Percentiles rank a stretch among this genome's conserved stretches.
Evolutionary conservation across 2,797 vertebrate genomes (phyloP).

Genomic region (Huso huso): DNA sequence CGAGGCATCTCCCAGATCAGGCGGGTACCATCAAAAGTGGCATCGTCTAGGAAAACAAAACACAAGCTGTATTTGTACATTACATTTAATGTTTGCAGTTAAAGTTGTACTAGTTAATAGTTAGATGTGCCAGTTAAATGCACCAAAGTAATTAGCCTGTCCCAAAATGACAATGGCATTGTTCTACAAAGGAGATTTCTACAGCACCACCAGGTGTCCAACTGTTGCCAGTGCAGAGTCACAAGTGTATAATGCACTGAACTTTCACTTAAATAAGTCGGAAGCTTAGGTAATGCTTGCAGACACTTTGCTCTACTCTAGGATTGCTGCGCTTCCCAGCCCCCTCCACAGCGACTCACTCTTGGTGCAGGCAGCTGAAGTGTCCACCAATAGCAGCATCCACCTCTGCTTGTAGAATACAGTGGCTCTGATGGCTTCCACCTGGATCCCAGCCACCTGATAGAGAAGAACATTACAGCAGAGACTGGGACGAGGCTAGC

Average conservation of each 20-base stretch:
- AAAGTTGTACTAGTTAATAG: no score
- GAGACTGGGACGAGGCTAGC: no score
- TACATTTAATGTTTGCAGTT: no score
- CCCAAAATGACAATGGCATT: no score
- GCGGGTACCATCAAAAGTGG: conserved; percentile 27
- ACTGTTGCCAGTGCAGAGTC: no score
- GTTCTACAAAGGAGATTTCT: no score
- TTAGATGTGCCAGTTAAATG: no score
- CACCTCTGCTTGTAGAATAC: conserved; percentile 45
- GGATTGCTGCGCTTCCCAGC: background rate
- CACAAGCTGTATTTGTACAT: background rate
- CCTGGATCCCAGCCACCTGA: conserved; percentile 33
- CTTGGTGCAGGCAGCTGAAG: conserved; percentile 45
- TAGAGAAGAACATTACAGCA: background rate
- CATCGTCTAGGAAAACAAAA: conserved; percentile 23
- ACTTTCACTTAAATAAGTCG: no score
- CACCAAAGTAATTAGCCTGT: no score
- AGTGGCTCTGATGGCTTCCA: conserved; percentile 37
- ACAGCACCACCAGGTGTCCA: background rate
- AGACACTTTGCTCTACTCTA: background rate
- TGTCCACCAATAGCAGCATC: conserved; percentile 44
- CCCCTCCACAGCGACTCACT: conserved; percentile 25
- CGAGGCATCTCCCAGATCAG: conserved; percentile 37
- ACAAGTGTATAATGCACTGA: no score
- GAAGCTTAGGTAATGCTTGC: no score